A percentile compares a stretch with the other conserved stretches of the same genome.
Evolutionary conservation across 2,113 vertebrate genomes (phyloP).

Genomic region (Erythrocebus patas): DNA sequence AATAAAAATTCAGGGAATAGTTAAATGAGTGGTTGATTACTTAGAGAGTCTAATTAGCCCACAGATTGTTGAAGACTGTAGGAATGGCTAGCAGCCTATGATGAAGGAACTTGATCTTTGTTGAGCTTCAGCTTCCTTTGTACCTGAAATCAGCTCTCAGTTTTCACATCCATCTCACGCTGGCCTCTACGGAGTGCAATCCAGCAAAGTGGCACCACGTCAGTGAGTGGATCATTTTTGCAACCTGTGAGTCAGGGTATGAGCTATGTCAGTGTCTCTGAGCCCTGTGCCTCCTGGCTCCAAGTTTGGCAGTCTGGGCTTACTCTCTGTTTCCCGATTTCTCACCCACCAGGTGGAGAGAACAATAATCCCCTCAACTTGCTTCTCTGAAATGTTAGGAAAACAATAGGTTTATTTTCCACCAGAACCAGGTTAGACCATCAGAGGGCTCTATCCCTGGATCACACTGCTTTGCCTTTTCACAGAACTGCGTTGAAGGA

Average conservation of each 20-base stretch:
- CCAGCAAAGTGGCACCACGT: fast-evolving
- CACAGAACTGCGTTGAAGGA: neutral
- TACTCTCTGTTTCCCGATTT: neutral
- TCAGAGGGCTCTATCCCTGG: neutral
- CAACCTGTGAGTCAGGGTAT: too few relatives aligned
- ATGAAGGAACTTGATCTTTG: neutral
- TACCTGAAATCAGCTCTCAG: neutral
- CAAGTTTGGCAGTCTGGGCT: neutral
- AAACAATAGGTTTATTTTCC: neutral
- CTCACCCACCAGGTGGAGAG: neutral
- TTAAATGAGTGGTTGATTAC: neutral
- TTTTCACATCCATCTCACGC: fast-evolving
- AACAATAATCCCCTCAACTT: fast-evolving
- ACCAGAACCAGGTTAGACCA: neutral
- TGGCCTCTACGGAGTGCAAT: neutral
- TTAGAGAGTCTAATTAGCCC: neutral
- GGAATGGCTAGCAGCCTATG: fast-evolving
- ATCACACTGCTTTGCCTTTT: neutral
- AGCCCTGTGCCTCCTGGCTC: neutral
- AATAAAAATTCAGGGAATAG: fast-evolving
- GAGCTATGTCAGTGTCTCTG: neutral
- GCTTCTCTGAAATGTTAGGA: neutral
- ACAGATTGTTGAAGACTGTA: too few relatives aligned
- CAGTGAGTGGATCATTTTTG: too few relatives aligned
- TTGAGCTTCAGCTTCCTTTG: neutral